phyloP scores from a whole-genome alignment of 1,140 invertebrate species.

The Sitophilus oryzae region DNA sequence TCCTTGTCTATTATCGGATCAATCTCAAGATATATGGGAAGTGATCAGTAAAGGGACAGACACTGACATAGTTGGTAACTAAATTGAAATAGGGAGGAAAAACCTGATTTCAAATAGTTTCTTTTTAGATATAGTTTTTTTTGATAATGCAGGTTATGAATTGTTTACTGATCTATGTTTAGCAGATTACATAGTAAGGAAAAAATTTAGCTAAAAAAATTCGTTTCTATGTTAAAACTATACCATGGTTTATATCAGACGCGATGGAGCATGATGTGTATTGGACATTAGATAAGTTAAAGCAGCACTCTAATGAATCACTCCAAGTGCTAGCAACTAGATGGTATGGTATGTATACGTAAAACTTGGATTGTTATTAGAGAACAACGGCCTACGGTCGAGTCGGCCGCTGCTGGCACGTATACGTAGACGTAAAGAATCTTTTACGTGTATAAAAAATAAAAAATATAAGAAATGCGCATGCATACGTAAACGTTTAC shows the following conservation, averaged over 20 bases:
- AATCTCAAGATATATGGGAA: constrained; percentile 55
- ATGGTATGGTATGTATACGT: constrained; percentile 44
- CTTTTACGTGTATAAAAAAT: no score
- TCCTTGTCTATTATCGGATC: constrained; percentile 63
- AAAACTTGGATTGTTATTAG: no score
- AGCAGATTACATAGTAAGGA: constrained; percentile 70
- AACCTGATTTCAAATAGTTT: no score
- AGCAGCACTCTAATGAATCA: constrained; percentile 37
- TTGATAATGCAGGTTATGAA: constrained; percentile 95
- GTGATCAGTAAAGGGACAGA: constrained; percentile 33
- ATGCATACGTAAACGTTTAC: background rate
- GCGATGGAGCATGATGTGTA: constrained; percentile 70
- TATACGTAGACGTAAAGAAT: no score
- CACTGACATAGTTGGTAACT: constrained; percentile 39
- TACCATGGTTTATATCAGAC: constrained; percentile 98
- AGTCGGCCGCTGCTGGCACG: no score
- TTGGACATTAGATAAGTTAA: constrained; percentile 56
- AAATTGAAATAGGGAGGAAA: no score
- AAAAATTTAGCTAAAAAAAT: constrained; percentile 63
- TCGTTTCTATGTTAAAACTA: constrained; percentile 79
- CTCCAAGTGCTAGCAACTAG: constrained; percentile 47
- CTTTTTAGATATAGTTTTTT: constrained; percentile 64
- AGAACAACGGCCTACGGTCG: no score
- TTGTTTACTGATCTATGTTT: constrained; percentile 85
- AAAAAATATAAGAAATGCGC: no score